Conservation (phyloP, 2,113 vertebrate genomes). For the Xiphophorus couchianus region DNA sequence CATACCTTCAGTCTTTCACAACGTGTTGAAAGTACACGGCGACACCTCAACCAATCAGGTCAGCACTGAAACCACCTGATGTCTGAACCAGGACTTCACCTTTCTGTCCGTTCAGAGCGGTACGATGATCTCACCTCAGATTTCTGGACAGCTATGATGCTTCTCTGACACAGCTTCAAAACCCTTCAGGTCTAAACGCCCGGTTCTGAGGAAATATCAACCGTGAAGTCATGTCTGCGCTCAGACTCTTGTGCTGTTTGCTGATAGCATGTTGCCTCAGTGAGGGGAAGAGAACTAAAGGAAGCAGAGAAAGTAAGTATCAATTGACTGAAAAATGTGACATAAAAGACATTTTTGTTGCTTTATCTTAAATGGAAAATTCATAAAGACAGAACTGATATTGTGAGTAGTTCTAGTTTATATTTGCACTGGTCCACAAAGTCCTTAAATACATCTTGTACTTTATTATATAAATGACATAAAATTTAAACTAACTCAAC, state of each 20-base stretch:
- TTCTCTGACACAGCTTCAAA: conserved; percentile 24
- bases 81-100: conserved; percentile 30
- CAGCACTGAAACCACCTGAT: conserved; percentile 38
- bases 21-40: conserved; percentile 39
- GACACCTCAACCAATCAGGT: conserved; percentile 66
- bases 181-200: neutral
- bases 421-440: neutral
- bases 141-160: conserved; percentile 9
- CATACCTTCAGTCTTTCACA: conserved; percentile 58
- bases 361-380: neutral
- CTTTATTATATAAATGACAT: neutral
- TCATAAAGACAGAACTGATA: neutral
- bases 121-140: conserved; percentile 17
- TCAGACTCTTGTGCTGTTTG: conserved; percentile 66
- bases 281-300: conserved; percentile 66
- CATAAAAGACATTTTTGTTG: neutral
- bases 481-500: neutral
- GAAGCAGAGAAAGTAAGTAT: conserved; percentile 68
- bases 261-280: conserved; percentile 61
- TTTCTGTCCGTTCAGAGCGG: conserved; percentile 18
- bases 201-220: conserved; percentile 7
- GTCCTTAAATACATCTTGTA: neutral
- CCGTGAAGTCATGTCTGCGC: conserved; percentile 53
- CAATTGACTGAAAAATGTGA: neutral
- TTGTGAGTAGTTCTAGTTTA: neutral